Conservation (phyloP, 2,797 vertebrate species). For the Okamejei kenojei region DNA sequence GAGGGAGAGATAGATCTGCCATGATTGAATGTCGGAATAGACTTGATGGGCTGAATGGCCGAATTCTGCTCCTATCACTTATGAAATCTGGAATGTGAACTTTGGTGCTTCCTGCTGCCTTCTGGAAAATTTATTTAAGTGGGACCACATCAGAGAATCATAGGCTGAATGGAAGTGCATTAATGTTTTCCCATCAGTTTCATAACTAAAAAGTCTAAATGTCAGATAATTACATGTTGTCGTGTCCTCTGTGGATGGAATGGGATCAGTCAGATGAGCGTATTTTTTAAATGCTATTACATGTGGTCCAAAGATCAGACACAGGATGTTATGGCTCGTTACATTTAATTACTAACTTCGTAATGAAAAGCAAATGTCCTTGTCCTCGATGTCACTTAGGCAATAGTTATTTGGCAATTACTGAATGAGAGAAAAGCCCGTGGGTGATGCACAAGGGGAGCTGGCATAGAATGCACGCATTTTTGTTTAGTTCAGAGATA, state of each 20-base stretch:
- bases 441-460: conserved; percentile 34
- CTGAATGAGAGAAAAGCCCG: conserved; percentile 25
- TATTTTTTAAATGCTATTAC: neutral
- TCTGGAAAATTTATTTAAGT: neutral
- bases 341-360: neutral
- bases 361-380: conserved; percentile 15
- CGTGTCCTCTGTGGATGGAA: neutral
- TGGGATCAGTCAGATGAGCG: neutral
- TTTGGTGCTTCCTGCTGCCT: neutral
- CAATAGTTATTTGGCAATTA: conserved; percentile 35
- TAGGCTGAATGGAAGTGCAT: neutral
- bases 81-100: neutral
- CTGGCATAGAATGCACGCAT: conserved; percentile 5
- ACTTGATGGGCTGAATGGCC: too few species aligned
- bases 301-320: neutral
- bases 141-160: neutral
- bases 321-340: neutral
- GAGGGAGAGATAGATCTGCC: too few species aligned
- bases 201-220: neutral
- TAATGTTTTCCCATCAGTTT: neutral
- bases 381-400: conserved; percentile 35
- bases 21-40: too few species aligned
- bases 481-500: neutral
- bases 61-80: too few species aligned
- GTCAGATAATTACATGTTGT: too few species aligned